Conservation (phyloP, 30 jellyfish, hydroid and myxozoan species). For the Morbakka virulenta region DNA sequence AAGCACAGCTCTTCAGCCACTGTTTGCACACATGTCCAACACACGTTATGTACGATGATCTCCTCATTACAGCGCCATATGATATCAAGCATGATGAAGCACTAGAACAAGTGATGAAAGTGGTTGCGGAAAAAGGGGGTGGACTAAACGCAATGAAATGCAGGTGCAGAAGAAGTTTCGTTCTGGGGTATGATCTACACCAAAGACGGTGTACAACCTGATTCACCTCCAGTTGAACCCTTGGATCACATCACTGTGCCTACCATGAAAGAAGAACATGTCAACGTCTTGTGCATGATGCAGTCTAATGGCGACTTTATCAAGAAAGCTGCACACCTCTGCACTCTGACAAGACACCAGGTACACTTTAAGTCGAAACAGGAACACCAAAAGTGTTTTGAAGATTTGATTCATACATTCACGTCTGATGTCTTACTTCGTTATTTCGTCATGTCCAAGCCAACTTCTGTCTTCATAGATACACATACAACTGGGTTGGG, state of each 20-base stretch:
- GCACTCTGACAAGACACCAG: too few relatives aligned
- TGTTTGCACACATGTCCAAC: too few relatives aligned
- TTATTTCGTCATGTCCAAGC: too few relatives aligned
- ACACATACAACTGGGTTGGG: too few relatives aligned
- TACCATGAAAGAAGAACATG: conserved; percentile 1
- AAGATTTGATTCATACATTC: too few relatives aligned
- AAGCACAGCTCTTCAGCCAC: too few relatives aligned
- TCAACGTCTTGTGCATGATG: conserved; percentile 16
- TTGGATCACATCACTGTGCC: background rate
- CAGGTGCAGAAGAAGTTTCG: conserved; percentile 9
- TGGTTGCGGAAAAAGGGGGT: background rate
- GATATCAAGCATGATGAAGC: background rate
- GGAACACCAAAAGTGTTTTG: too few relatives aligned
- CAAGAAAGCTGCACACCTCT: too few relatives aligned
- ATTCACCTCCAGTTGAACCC: conserved; percentile 23
- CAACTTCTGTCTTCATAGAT: too few relatives aligned
- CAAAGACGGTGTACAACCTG: conserved; percentile 28
- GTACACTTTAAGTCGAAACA: too few relatives aligned
- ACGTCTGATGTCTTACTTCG: too few relatives aligned
- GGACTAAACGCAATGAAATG: conserved; percentile 13
- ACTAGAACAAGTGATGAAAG: background rate
- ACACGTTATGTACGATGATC: conserved; percentile 36
- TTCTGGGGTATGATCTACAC: conserved; percentile 39
- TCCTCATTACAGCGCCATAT: background rate
- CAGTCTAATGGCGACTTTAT: conserved; percentile 36